These are phyloP conservation scores for Archegozetes longisetosus DNA, from an alignment of 1,140 invertebrate genomes.

Conservation along the genomic window DNA sequence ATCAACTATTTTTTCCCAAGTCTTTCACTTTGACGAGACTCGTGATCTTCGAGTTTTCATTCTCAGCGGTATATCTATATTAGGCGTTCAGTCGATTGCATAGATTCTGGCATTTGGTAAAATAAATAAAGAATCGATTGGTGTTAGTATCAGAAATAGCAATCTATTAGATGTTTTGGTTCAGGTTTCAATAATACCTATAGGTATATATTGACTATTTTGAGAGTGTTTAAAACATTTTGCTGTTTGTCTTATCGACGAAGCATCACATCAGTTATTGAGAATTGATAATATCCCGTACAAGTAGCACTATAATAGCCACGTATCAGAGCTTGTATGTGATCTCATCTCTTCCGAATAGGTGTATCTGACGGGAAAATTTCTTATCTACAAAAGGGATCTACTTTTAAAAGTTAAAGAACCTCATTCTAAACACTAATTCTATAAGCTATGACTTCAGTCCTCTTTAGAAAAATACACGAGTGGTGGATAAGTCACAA, in stretches of 20 bases:
- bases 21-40: too few relatives aligned
- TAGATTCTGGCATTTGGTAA: not conserved
- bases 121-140: not conserved
- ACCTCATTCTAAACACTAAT: not conserved
- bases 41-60: not conserved
- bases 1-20: too few relatives aligned
- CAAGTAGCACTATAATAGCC: not conserved
- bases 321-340: too few relatives aligned
- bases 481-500: not conserved
- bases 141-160: too few relatives aligned
- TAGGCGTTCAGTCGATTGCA: not conserved
- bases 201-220: not conserved
- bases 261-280: not conserved
- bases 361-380: not conserved
- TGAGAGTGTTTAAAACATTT: not conserved
- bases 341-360: not conserved
- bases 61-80: not conserved
- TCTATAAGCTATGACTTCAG: not conserved
- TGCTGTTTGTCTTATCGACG: not conserved
- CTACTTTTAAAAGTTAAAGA: not conserved
- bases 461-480: not conserved
- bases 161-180: not conserved
- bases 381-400: not conserved
- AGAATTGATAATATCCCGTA: not conserved
- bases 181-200: not conserved